These are phyloP conservation scores for Acanthaster planci DNA, from an alignment of 35 echinoderm and acorn worm species.

Conservation along the genomic window DNA sequence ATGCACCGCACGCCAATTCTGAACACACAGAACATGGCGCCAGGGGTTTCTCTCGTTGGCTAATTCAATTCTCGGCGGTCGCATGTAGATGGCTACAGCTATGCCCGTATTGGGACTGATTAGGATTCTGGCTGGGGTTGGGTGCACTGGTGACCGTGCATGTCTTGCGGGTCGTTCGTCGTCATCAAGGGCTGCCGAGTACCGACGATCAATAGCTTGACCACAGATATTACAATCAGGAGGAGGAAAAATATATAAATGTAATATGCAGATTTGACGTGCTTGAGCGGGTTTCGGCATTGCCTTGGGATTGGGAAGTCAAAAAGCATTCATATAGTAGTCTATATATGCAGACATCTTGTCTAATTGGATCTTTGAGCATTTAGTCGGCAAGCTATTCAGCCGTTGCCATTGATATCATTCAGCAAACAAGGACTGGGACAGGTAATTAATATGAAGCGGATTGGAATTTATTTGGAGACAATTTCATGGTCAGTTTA, in stretches of 20 bases:
- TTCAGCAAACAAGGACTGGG: too few relatives aligned
- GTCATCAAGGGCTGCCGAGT: background rate
- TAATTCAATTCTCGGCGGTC: conserved; percentile 6
- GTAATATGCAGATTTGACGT: background rate
- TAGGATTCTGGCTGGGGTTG: background rate
- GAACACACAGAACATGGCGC: conserved; percentile 27
- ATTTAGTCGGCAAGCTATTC: too few relatives aligned
- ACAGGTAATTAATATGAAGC: background rate
- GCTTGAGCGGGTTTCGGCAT: background rate
- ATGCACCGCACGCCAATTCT: background rate
- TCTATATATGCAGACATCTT: too few relatives aligned
- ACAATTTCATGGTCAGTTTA: background rate
- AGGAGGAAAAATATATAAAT: background rate
- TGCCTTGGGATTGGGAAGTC: too few relatives aligned
- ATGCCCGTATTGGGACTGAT: background rate
- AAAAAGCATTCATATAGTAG: too few relatives aligned
- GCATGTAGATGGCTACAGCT: background rate
- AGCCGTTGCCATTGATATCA: too few relatives aligned
- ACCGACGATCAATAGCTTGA: background rate
- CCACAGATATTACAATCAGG: too few relatives aligned
- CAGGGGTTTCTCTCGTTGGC: background rate
- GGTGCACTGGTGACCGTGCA: background rate
- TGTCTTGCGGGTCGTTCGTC: background rate
- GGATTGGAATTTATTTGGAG: conserved; percentile 11
- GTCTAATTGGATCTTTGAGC: too few relatives aligned